Base-by-base conservation (phyloP, 2,797 vertebrate genomes). In the Diplodus puntazzo region DNA sequence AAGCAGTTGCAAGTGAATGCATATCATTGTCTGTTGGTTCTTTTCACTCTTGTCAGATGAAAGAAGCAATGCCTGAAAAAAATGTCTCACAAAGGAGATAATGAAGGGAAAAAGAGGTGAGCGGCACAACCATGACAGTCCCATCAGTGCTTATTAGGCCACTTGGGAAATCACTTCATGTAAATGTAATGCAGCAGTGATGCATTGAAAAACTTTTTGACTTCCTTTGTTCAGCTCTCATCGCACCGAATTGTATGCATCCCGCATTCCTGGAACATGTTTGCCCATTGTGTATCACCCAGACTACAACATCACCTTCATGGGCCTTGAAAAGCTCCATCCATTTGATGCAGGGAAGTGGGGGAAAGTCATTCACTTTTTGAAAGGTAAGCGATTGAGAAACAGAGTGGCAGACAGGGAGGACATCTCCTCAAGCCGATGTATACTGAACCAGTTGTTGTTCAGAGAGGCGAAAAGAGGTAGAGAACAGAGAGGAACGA, bases 341-440 rank as follows among this genome's bases (percentile, higher is more conserved):
- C 98, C 98, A 0, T 99, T 99, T 59, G 98, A 99, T 78, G 96
- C 97, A 0, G 97, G 98, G 57, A 99, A 99, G 92, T 99, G 98
- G 98, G 98, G 98, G 25, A 99, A 98, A 93, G 96, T 99, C 77
- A 96, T 99, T 75, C 91, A 88, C 91, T 98, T 97, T 90, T 89
- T 99, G 68, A 98, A 97, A 98, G 98, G 98, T 99, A 96, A 84
- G 88, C 14, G 16, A 67, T 65, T n/a, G 13, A 42, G 21, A 64
- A 72, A 45, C 21, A 54, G 48, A 18, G 49, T 10, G 34, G 58
- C 52, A 78, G 62, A 59, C 54, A 18, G 58, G 60, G 69, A 73
- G 58, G 69, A 61, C 60, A 16, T 61, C 34, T 77, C 71, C 60
- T 61, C 2, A 6, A 79, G 73, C 62, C n/a, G 60, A 80, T 69